Percentiles rank a stretch among this genome's conserved stretches.
Conservation (phyloP, 1,140 invertebrate species). For the Thaumatotibia leucotreta region DNA sequence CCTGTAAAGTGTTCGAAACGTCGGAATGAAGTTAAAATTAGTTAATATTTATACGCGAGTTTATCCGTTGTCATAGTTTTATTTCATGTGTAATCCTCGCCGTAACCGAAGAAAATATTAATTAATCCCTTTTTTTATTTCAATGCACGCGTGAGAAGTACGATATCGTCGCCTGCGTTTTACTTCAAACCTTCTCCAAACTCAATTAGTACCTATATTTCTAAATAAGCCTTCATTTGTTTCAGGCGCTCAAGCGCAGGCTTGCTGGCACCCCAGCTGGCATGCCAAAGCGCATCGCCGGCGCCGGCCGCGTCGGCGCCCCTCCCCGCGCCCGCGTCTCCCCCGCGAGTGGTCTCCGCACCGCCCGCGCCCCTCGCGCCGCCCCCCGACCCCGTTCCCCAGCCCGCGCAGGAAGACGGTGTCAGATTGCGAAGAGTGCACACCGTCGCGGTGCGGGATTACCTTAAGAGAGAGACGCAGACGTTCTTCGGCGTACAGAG, state of each 20-base stretch:
- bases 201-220: too few species aligned
- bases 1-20: too few species aligned
- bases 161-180: too few species aligned
- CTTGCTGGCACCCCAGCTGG: constrained; percentile 56
- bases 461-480: constrained; percentile 85
- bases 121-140: too few species aligned
- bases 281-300: constrained; percentile 62
- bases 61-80: too few species aligned
- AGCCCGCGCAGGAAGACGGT: constrained; percentile 62
- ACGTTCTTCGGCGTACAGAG: constrained; percentile 88
- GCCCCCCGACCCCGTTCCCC: constrained; percentile 49
- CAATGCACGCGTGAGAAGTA: too few species aligned
- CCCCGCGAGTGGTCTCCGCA: constrained; percentile 53
- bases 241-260: constrained; percentile 65
- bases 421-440: constrained; percentile 58
- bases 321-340: constrained; percentile 59
- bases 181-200: too few species aligned
- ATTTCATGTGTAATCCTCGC: too few species aligned
- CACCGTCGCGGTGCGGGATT: constrained; percentile 74
- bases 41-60: too few species aligned
- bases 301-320: constrained; percentile 46
- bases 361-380: constrained; percentile 43
- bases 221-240: constrained; percentile 28
- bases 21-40: too few species aligned
- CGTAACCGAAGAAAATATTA: too few species aligned